Conservation (phyloP, 2,888 invertebrate species). For the Calliopum simillimum region DNA sequence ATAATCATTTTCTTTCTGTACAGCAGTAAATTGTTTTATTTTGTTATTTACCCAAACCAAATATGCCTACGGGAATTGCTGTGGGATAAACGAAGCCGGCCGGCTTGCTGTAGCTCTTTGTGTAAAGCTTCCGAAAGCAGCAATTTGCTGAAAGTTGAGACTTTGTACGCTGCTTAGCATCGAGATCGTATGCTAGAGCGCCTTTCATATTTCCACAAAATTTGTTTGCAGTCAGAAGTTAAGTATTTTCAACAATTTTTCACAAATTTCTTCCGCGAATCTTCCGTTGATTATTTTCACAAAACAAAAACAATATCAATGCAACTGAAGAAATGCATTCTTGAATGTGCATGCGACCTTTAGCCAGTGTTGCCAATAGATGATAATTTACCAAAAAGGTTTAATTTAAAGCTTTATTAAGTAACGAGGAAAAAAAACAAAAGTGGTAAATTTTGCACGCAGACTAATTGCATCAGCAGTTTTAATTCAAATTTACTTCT, state of each 20-base stretch:
- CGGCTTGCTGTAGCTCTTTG: slow-evolving; percentile 75
- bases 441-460: too few relatives aligned
- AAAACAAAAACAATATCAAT: not conserved
- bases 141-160: slow-evolving; percentile 81
- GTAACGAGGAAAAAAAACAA: too few relatives aligned
- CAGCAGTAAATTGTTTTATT: too few relatives aligned
- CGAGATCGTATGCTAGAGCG: slow-evolving; percentile 73
- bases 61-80: slow-evolving; percentile 91
- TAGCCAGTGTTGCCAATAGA: too few relatives aligned
- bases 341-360: too few relatives aligned
- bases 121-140: slow-evolving; percentile 75
- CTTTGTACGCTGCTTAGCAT: slow-evolving; percentile 75
- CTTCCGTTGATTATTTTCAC: too few relatives aligned
- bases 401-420: too few relatives aligned
- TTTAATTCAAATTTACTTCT: too few relatives aligned
- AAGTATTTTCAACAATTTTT: not conserved
- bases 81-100: slow-evolving; percentile 88
- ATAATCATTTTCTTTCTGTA: too few relatives aligned
- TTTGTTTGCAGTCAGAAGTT: not conserved
- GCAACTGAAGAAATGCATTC: too few relatives aligned
- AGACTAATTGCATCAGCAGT: too few relatives aligned
- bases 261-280: not conserved
- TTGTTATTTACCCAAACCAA: slow-evolving; percentile 82
- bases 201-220: slow-evolving; percentile 61
- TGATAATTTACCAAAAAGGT: too few relatives aligned